These are phyloP conservation scores for Acanthornis magna DNA, from an alignment of 2,797 vertebrate species.

Conservation along the genomic window DNA sequence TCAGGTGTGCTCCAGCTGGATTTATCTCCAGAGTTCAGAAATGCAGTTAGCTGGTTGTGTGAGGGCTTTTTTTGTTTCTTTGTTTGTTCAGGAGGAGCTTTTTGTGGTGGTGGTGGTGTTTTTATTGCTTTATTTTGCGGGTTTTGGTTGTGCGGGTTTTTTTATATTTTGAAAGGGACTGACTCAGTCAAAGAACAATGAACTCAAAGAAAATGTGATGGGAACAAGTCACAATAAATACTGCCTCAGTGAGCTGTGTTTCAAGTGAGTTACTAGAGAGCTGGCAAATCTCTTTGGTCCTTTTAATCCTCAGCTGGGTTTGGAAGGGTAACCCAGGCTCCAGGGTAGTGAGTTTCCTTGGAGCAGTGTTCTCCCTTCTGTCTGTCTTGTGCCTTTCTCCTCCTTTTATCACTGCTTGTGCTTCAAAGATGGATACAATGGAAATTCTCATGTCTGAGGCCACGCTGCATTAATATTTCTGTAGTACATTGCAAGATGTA, in stretches of 20 bases:
- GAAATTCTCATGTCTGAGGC: background rate
- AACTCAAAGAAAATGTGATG: background rate
- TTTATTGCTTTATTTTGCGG: background rate
- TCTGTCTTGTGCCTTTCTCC: background rate
- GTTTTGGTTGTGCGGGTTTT: background rate
- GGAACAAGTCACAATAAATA: background rate
- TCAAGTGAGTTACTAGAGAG: background rate
- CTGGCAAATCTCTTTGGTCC: background rate
- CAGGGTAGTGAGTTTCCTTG: background rate
- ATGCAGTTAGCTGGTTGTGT: background rate
- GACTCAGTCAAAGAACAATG: too few species aligned
- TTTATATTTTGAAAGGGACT: background rate
- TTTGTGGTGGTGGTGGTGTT: background rate
- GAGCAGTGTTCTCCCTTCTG: background rate
- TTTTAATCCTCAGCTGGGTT: background rate
- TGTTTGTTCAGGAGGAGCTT: background rate
- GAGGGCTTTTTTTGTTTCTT: too few species aligned
- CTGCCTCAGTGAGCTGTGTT: background rate
- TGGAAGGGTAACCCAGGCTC: background rate
- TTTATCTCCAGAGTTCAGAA: background rate
- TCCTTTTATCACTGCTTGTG: background rate
- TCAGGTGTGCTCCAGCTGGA: background rate
- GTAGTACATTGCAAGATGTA: background rate
- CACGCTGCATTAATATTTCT: background rate
- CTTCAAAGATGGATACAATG: background rate